A percentile compares a stretch with the other conserved stretches of the same genome.
phyloP scores from a whole-genome alignment of 2,797 vertebrate genomes.

The Acipenser transmontanus region DNA sequence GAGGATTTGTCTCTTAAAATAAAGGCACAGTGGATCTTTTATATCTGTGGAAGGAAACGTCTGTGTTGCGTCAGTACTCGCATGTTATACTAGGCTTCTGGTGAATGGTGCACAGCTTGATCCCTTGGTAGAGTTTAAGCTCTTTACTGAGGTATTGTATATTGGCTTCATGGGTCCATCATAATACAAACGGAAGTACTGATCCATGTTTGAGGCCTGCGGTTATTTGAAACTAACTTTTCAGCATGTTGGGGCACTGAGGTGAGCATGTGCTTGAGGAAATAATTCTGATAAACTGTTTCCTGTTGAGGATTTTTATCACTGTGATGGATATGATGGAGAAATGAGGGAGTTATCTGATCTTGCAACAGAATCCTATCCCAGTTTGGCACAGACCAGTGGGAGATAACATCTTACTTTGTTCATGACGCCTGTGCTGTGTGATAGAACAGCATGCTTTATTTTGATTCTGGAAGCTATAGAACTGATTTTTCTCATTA shows the following conservation, averaged over 20 bases:
- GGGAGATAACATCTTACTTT: conserved; percentile 20
- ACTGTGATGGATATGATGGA: conserved; percentile 8
- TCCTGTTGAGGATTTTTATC: conserved; percentile 30
- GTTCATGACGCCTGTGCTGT: not conserved
- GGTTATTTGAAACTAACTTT: conserved; percentile 11
- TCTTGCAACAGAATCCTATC: conserved; percentile 19
- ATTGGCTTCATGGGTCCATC: not conserved
- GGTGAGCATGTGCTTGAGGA: conserved; percentile 5
- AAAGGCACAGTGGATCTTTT: too few relatives aligned
- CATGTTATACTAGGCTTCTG: not conserved
- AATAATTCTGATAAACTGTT: conserved; percentile 24
- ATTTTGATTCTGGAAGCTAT: conserved; percentile 12
- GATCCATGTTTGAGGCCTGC: not conserved
- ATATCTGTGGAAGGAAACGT: too few relatives aligned
- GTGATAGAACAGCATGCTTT: conserved; percentile 11
- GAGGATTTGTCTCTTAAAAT: too few relatives aligned
- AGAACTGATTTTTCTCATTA: conserved; percentile 10
- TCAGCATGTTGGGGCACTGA: conserved; percentile 13
- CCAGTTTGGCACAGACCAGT: not conserved
- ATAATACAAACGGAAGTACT: not conserved
- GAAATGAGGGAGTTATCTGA: conserved; percentile 26
- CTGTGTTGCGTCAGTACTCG: too few relatives aligned
- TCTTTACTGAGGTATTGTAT: not conserved
- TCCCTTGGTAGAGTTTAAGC: not conserved
- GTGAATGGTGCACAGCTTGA: not conserved